Conservation (phyloP, 2,113 vertebrate genomes). For the Taurulus bubalis region DNA sequence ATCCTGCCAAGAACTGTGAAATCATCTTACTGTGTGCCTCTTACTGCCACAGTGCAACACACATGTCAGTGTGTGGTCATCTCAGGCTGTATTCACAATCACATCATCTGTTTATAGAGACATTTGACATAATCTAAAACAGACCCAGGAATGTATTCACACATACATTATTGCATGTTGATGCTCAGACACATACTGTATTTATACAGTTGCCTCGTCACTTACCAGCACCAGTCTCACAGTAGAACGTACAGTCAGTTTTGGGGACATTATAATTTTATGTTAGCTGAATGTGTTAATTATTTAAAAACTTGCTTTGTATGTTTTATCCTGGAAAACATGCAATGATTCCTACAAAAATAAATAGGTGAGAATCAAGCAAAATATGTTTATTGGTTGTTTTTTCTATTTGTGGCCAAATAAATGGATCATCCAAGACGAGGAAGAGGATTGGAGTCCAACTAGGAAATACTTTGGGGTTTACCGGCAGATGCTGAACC, state of each 20-base stretch:
- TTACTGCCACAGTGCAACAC: slow-evolving; percentile 50
- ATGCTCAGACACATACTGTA: not conserved
- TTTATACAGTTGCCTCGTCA: not conserved
- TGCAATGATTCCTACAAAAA: not conserved
- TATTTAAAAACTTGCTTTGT: not conserved
- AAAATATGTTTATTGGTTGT: not conserved
- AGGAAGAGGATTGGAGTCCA: slow-evolving; percentile 32
- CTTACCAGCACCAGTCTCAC: not conserved
- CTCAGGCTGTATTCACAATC: slow-evolving; percentile 32
- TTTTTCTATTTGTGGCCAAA: not conserved
- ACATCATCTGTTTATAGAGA: slow-evolving; percentile 39
- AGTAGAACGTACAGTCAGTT: not conserved
- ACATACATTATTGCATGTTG: not conserved
- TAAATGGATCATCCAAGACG: not conserved
- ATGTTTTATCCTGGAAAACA: not conserved
- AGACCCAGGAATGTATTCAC: slow-evolving; percentile 19
- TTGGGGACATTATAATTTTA: not conserved
- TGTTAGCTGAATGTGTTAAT: not conserved
- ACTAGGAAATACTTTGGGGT: slow-evolving; percentile 42
- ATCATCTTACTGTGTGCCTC: slow-evolving; percentile 61
- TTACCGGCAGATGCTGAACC: slow-evolving; percentile 37
- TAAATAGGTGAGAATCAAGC: not conserved
- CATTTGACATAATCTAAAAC: slow-evolving; percentile 48
- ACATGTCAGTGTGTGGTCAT: slow-evolving; percentile 19
- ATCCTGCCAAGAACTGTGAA: slow-evolving; percentile 61